These are phyloP conservation scores for Heterochromis multidens DNA, from an alignment of 2,113 vertebrate genomes.

Conservation along the genomic window DNA sequence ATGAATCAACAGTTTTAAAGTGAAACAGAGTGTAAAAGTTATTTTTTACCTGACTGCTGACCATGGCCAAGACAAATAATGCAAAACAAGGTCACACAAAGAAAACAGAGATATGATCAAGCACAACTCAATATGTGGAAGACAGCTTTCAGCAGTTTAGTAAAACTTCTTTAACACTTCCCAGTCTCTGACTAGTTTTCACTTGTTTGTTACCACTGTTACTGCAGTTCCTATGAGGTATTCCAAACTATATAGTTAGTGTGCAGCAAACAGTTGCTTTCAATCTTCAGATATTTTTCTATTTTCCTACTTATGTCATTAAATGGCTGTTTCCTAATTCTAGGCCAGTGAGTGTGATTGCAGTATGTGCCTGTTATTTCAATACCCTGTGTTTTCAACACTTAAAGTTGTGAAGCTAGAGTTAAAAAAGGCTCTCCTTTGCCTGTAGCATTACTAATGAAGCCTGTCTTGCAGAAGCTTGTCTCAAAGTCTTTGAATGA, in stretches of 20 bases:
- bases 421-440: neutral
- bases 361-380: neutral
- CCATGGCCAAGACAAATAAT: constrained; percentile 1
- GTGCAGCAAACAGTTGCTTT: neutral
- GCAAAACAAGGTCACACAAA: neutral
- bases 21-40: neutral
- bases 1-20: neutral
- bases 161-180: neutral
- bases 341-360: neutral
- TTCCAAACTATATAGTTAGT: neutral
- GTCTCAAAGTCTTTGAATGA: neutral
- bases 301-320: too few relatives aligned
- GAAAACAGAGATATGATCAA: neutral
- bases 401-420: neutral
- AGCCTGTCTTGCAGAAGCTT: neutral
- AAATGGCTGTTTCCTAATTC: neutral
- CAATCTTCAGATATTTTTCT: neutral
- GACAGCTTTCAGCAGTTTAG: neutral
- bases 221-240: neutral
- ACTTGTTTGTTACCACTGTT: neutral
- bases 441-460: neutral
- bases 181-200: neutral
- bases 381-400: neutral
- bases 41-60: neutral
- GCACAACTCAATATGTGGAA: neutral